phyloP scores from a whole-genome alignment of 2,888 invertebrate genomes.

The Oscheius myriophilus region DNA sequence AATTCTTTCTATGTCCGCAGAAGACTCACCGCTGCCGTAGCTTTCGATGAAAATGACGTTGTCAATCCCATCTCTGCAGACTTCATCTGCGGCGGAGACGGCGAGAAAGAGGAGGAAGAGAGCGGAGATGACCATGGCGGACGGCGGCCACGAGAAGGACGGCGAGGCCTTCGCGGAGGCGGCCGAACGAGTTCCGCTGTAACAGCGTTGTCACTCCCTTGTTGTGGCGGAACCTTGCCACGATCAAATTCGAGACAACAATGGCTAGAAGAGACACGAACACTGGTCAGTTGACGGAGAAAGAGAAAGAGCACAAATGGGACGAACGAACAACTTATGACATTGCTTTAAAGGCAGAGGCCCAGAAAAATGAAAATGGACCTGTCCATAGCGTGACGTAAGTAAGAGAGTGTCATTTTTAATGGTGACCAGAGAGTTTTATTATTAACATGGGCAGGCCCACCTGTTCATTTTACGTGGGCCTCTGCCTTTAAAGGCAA shows the following conservation, averaged over 20 bases:
- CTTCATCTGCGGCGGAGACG: background rate
- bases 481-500: too few relatives aligned
- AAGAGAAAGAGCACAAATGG: too few relatives aligned
- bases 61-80: conserved; percentile 47
- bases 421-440: too few relatives aligned
- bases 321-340: too few relatives aligned
- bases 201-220: conserved; percentile 1
- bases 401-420: too few relatives aligned
- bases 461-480: too few relatives aligned
- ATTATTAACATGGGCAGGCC: too few relatives aligned
- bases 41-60: conserved; percentile 49
- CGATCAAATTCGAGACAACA: conserved; percentile 11
- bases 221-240: background rate
- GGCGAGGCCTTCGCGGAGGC: background rate
- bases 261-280: background rate
- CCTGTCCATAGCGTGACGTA: too few relatives aligned
- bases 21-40: conserved; percentile 45
- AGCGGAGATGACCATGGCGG: conserved; percentile 15
- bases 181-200: conserved; percentile 8
- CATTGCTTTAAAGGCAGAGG: too few relatives aligned
- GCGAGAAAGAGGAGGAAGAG: background rate
- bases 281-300: too few relatives aligned
- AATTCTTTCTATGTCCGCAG: too few relatives aligned
- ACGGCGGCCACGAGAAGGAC: background rate
- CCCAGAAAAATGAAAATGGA: too few relatives aligned